Percentiles rank a stretch among this genome's conserved stretches.
Evolutionary conservation across 2,888 invertebrate species (phyloP).

Genomic region (Notodonta ziczac): DNA sequence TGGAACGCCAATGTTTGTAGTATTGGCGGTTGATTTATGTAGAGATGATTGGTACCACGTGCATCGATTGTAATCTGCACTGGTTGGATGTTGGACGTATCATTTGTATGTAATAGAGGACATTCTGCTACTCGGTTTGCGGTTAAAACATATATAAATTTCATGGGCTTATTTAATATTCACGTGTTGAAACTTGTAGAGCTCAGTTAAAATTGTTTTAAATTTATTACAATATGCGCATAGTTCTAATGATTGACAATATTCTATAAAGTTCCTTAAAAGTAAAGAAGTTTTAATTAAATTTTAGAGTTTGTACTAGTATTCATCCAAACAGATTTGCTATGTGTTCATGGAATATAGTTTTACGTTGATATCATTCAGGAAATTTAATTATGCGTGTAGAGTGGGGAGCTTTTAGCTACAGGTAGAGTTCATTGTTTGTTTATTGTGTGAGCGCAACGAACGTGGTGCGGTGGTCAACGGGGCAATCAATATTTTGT

Average conservation of each 20-base stretch:
- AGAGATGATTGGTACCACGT: not conserved
- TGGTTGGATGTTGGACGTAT: no score
- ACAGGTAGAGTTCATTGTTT: not conserved
- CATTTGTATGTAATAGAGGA: not conserved
- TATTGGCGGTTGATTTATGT: not conserved
- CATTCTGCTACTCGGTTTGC: not conserved
- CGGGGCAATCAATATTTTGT: not conserved
- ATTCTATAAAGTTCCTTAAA: no score
- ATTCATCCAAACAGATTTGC: no score
- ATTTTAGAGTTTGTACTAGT: no score
- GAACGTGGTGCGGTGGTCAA: not conserved
- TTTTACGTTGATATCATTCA: not conserved
- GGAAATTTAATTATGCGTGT: not conserved
- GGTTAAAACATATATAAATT: no score
- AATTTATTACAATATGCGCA: no score
- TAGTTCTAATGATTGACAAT: no score
- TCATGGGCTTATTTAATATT: no score
- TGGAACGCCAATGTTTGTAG: not conserved
- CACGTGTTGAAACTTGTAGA: no score
- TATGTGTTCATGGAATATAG: no score
- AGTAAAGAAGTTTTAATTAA: no score
- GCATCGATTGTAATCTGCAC: not conserved
- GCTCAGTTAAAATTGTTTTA: no score
- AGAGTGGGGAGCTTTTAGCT: not conserved
- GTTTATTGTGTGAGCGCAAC: not conserved